Conservation (phyloP, 1,140 invertebrate genomes). For the Elymnias hypermnestra region DNA sequence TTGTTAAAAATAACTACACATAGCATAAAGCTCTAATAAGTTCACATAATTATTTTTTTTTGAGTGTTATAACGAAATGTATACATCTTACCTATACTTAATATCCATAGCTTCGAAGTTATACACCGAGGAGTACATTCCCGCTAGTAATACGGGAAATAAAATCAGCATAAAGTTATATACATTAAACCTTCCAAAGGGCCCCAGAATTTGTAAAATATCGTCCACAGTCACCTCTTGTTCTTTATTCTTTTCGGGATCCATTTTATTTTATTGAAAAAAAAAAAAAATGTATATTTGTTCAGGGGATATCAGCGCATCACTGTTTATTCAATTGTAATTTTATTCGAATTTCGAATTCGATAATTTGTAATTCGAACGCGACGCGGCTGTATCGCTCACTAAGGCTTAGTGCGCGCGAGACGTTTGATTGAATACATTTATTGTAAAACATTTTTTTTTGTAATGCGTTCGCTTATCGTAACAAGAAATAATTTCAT, state of each 20-base stretch:
- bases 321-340: slow-evolving; percentile 12
- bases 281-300: not conserved
- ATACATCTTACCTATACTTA: slow-evolving; percentile 55
- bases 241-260: slow-evolving; percentile 51
- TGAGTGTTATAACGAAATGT: too few species aligned
- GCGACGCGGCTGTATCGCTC: slow-evolving; percentile 9
- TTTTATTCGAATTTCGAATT: slow-evolving; percentile 10
- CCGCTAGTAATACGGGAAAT: slow-evolving; percentile 57
- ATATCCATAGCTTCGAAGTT: slow-evolving; percentile 68
- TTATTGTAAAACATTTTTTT: slow-evolving; percentile 38
- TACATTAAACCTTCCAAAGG: slow-evolving; percentile 59
- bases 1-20: too few species aligned
- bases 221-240: slow-evolving; percentile 59
- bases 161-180: slow-evolving; percentile 55
- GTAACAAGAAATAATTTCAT: slow-evolving; percentile 15
- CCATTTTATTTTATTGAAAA: slow-evolving; percentile 32
- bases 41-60: too few species aligned
- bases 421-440: slow-evolving; percentile 34
- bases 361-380: slow-evolving; percentile 6
- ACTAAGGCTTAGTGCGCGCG: slow-evolving; percentile 31
- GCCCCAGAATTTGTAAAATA: slow-evolving; percentile 53
- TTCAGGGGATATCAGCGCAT: slow-evolving; percentile 17
- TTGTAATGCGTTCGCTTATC: slow-evolving; percentile 20
- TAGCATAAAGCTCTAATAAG: too few species aligned
- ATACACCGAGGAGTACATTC: slow-evolving; percentile 64